Conservation (phyloP, 2,113 vertebrate genomes). For the Pampusana beccarii region DNA sequence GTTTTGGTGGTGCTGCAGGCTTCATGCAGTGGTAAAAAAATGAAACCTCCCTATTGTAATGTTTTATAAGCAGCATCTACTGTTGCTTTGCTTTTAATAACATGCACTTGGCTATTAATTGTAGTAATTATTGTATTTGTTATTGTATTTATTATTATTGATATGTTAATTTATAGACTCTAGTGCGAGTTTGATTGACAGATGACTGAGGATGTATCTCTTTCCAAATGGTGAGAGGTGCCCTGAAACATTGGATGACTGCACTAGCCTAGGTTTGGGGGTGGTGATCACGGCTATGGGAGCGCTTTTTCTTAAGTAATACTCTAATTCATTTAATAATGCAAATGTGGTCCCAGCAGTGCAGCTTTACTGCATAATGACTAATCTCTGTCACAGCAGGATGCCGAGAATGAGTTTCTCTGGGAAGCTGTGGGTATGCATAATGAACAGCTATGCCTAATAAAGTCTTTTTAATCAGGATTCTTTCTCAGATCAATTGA, state of each 20-base stretch:
- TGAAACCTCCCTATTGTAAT: not conserved
- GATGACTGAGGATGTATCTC: not conserved
- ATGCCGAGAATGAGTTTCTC: slow-evolving; percentile 10
- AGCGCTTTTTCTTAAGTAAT: slow-evolving; percentile 30
- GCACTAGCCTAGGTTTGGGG: not conserved
- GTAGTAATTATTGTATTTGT: not conserved
- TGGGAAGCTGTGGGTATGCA: slow-evolving; percentile 34
- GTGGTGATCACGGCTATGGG: not conserved
- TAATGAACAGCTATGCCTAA: slow-evolving; percentile 43
- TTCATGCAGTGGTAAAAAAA: not conserved
- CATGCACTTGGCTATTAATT: not conserved
- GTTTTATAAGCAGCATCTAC: not conserved
- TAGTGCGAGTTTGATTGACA: not conserved
- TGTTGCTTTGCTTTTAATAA: not conserved
- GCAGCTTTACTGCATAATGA: slow-evolving; percentile 43
- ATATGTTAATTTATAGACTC: not conserved
- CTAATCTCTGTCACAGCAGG: slow-evolving; percentile 60
- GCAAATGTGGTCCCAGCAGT: slow-evolving; percentile 51
- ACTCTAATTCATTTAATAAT: slow-evolving; percentile 58
- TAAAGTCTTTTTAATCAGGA: slow-evolving; percentile 19
- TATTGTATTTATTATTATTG: no score
- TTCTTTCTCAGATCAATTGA: slow-evolving; percentile 18
- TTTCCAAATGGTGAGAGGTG: not conserved
- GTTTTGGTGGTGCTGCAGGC: not conserved
- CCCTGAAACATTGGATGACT: not conserved